A percentile compares a stretch with the other conserved stretches of the same genome.
Conservation (phyloP, 2,888 invertebrate genomes). For the Diplazon laetatorius region DNA sequence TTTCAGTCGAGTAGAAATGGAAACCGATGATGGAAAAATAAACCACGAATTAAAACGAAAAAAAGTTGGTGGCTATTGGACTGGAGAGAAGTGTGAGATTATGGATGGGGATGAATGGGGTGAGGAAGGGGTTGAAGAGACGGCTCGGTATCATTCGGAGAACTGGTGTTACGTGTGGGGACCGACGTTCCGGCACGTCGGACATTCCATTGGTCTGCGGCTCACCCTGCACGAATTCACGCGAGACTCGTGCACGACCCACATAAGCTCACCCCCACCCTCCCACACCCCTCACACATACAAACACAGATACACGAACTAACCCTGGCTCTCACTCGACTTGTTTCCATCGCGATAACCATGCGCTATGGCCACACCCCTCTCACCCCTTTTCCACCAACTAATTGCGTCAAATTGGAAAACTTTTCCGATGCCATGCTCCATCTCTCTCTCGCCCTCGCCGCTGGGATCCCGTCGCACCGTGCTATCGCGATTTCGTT, state of each 20-base stretch:
- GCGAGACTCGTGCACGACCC: conserved; percentile 58
- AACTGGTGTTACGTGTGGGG: conserved; percentile 45
- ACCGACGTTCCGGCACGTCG: conserved; percentile 65
- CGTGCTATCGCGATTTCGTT: not conserved
- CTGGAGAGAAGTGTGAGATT: not conserved
- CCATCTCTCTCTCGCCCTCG: conserved; percentile 1
- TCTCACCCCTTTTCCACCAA: conserved; percentile 63
- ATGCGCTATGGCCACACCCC: conserved; percentile 59
- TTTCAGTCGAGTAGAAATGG: no score
- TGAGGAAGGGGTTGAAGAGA: conserved; percentile 7
- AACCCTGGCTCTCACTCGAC: conserved; percentile 45
- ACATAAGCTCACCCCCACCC: conserved; percentile 38
- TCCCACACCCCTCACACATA: conserved; percentile 5
- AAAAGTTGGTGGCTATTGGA: not conserved
- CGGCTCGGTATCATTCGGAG: not conserved
- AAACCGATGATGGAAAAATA: no score
- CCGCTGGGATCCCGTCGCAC: conserved; percentile 29
- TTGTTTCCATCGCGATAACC: conserved; percentile 61
- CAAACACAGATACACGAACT: no score
- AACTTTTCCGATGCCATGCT: conserved; percentile 70
- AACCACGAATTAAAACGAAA: no score
- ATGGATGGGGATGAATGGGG: no score
- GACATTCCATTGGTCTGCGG: conserved; percentile 57
- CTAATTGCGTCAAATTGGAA: conserved; percentile 78
- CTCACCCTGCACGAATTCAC: conserved; percentile 41